Evolutionary conservation across 2,888 invertebrate genomes (phyloP), one percentile per base, ranked within the genome.

Genomic region (Idaea dimidiata): DNA sequence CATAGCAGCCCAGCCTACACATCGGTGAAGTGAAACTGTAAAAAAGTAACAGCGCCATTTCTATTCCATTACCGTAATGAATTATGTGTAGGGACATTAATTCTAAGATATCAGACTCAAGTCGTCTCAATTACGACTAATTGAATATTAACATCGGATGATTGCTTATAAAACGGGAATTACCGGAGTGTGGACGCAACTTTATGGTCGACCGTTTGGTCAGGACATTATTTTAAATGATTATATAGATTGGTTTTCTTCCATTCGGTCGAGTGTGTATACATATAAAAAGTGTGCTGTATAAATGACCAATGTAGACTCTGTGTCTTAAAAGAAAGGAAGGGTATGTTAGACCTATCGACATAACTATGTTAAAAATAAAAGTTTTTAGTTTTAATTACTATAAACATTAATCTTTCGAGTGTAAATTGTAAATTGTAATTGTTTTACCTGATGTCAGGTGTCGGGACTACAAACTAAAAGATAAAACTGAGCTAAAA

Each of bases 61-160:
- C 82, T 75, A 67, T 63, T 82, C 88, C 88, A 89, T 90, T 89
- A 88, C 83, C 75, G 81, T 86, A 87, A 89, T 87, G 86, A 90
- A 89, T 87, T 82, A 88, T 87, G 84, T 87, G 87, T 83, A 80
- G 76, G 66, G 18, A 17, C 70, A 66, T 73, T 72, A 69, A 70
- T 72, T 75, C 75, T 68, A 67, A 76, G 79, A 79, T 76, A 83
- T 85, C 86, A 83, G 78, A 80, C 83, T 84, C 86, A 84, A 84
- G 86, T 81, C 79, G 71, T 65, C 68, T 68, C 84, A 86, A 88
- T 89, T 87, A 88, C 71, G 80, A 72, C 79, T 89, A 89, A 90
- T 89, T 88, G 88, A 88, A 89, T 88, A 90, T 88, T 86, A 88
- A 87, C 79, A 74, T 77, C 74, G 72, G 77, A 85, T 79, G 83